Evolutionary conservation across 1,140 invertebrate genomes (phyloP), one percentile per base, ranked within the genome.

Genomic region (Dendroctonus ponderosae): DNA sequence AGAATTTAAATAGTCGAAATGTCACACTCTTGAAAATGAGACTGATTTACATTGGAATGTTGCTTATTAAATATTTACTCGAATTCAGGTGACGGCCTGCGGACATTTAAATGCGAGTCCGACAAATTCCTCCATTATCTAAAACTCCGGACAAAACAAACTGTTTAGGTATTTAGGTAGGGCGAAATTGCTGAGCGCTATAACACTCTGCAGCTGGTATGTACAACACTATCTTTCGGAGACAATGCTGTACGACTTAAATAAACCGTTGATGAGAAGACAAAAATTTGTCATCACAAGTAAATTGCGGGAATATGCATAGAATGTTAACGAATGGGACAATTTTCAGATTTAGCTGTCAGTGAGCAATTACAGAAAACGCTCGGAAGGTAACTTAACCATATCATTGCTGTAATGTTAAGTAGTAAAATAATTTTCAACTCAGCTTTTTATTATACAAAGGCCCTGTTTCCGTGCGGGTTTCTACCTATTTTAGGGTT

Each of bases 21-120:
- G 75, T 75, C 75, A 72, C 74, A 76, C 70, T 74, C 72, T 49
- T 66, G 71, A 71, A 74, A 76, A 76, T 76, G 75, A 73, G 72
- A 75, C 70, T 72, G 74, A 77, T 77, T 77, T 74, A 72, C 75
- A 77, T 77, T 73, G 75, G 75, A 77, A 77, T 76, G 74, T 67
- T 69, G 70, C 70, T 74, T 76, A 76, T 76, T 76, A 75, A 76
- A 76, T 76, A 76, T 73, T 76, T 75, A 71, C 50, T 62, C 43
- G 64, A 50, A 66, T 66, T 66, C 64, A 66, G 64, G 64, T 66
- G 57, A 57, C 54, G 46, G 62, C n/a, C 51, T 66, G 64, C 37
- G 64, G 64, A 66, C 64, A 50, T 66, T 66, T 60, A 66, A 65
- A 65, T 65, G 53, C 62, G 52, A 51, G 37, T 43, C 53, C 54